Conservation (phyloP, 2,113 vertebrate genomes). For the Phrynosoma blainvillii region DNA sequence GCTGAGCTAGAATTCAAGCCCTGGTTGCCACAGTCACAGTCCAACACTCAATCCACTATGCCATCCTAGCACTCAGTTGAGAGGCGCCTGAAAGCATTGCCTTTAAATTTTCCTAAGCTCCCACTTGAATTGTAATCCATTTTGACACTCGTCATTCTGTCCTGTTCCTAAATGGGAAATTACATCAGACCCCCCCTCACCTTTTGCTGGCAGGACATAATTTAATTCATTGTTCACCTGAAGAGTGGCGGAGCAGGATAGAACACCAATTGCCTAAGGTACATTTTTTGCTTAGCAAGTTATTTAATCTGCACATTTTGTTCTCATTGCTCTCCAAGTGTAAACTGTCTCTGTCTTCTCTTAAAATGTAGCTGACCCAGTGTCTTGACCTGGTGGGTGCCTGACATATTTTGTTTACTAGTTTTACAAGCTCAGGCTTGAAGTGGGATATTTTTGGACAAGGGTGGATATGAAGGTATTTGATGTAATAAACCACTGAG, state of each 20-base stretch:
- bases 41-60: too few relatives aligned
- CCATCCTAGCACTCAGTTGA: not conserved
- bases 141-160: not conserved
- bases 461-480: not conserved
- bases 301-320: slow-evolving; percentile 37
- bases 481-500: not conserved
- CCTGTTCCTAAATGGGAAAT: slow-evolving; percentile 3
- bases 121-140: not conserved
- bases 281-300: slow-evolving; percentile 13
- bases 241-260: slow-evolving; percentile 19
- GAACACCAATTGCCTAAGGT: slow-evolving; percentile 31
- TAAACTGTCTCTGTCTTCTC: slow-evolving; percentile 13
- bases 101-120: not conserved
- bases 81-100: not conserved
- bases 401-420: slow-evolving; percentile 25
- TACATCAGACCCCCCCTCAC: not conserved
- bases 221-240: slow-evolving; percentile 29
- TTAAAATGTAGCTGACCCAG: not conserved
- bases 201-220: not conserved
- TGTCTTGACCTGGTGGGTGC: slow-evolving; percentile 19
- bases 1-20: too few relatives aligned
- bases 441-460: slow-evolving; percentile 24
- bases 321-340: slow-evolving; percentile 15
- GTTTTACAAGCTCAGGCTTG: slow-evolving; percentile 16
- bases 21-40: too few relatives aligned